Conservation (phyloP, 1,140 invertebrate genomes). For the Pogonomyrmex californicus region DNA sequence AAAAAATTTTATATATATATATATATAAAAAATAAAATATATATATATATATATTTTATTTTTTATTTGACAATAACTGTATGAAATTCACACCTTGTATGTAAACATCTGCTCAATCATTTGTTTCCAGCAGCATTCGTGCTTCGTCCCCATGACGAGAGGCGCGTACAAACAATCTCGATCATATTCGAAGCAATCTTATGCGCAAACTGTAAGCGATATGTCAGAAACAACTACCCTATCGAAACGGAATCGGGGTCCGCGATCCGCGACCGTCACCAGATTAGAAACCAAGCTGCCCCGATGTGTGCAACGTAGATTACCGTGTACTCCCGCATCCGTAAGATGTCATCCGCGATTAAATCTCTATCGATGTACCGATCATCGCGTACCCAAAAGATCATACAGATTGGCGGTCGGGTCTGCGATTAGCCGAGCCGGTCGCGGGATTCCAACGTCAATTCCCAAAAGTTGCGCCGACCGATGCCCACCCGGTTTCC, state of each 20-base stretch:
- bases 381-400: constrained; percentile 67
- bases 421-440: constrained; percentile 8
- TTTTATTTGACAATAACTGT: too few species aligned
- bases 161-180: constrained; percentile 39
- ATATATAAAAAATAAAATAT: too few species aligned
- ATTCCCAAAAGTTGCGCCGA: constrained; percentile 64
- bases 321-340: constrained; percentile 65
- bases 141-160: constrained; percentile 68
- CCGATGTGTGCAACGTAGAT: constrained; percentile 73
- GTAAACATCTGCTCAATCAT: not conserved
- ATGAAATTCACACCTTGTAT: not conserved
- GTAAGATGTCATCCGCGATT: constrained; percentile 72
- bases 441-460: constrained; percentile 13
- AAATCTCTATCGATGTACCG: constrained; percentile 64
- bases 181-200: constrained; percentile 37
- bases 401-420: constrained; percentile 65
- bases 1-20: too few species aligned
- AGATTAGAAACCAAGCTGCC: constrained; percentile 51
- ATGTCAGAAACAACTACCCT: constrained; percentile 75
- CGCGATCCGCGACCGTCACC: constrained; percentile 42
- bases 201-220: constrained; percentile 27
- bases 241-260: constrained; percentile 60
- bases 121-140: not conserved
- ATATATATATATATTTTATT: too few species aligned
- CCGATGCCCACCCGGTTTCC: constrained; percentile 38